Evolutionary conservation across 2,888 invertebrate genomes (phyloP).

Genomic region (Troglohyphantes excavatus): DNA sequence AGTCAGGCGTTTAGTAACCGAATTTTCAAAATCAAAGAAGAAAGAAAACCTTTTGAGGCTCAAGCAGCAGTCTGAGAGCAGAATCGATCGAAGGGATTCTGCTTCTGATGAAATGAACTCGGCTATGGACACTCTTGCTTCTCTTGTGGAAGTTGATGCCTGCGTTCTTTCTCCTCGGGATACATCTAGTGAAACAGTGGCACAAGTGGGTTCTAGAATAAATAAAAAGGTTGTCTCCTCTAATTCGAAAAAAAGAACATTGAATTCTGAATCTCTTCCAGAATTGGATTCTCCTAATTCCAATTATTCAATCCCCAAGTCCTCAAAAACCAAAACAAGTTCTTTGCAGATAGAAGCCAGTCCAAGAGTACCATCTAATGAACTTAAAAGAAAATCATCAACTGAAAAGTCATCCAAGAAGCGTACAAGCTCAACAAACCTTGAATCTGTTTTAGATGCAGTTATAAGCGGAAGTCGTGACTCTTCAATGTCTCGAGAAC

Average conservation of each 20-base stretch:
- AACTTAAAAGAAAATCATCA: background rate
- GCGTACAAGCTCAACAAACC: background rate
- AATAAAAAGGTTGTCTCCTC: no score
- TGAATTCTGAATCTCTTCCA: background rate
- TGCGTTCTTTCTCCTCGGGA: background rate
- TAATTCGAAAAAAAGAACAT: background rate
- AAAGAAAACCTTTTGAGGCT: constrained; percentile 46
- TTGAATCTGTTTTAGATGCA: background rate
- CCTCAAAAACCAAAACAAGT: background rate
- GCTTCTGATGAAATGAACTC: no score
- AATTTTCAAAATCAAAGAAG: constrained; percentile 48
- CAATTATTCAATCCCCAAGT: background rate
- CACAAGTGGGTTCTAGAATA: background rate
- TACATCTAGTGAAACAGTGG: background rate
- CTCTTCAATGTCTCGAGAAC: background rate
- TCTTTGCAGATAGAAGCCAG: background rate
- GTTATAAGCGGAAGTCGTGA: background rate
- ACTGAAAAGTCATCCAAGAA: background rate
- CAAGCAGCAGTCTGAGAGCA: constrained; percentile 38
- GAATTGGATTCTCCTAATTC: background rate
- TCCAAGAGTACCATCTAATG: background rate
- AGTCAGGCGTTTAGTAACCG: constrained; percentile 19
- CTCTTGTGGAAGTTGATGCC: no score
- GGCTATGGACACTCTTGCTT: no score
- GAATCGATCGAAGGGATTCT: background rate